Percentiles rank a stretch among this genome's conserved stretches.
phyloP scores from a whole-genome alignment of 2,888 invertebrate species.

The Seira ritae region DNA sequence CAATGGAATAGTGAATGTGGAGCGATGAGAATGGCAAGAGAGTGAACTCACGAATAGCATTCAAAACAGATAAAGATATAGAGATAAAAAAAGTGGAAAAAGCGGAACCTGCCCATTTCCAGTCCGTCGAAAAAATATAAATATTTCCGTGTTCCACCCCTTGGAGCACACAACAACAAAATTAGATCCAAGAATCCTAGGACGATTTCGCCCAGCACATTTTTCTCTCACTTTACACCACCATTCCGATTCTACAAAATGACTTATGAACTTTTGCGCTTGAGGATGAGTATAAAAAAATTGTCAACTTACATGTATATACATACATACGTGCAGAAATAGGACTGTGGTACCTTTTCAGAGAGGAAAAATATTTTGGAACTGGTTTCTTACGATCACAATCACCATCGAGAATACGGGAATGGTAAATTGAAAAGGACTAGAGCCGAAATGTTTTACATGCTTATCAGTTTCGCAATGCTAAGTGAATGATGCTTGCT shows the following conservation, averaged over 20 bases:
- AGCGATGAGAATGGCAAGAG: background rate
- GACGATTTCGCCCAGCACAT: background rate
- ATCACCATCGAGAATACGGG: no score
- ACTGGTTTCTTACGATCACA: no score
- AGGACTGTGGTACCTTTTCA: no score
- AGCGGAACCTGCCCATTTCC: slow-evolving; percentile 33
- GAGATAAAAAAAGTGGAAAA: background rate
- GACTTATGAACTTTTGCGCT: background rate
- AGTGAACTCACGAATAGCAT: background rate
- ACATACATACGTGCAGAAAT: no score
- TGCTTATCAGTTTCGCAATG: background rate
- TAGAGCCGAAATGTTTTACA: background rate
- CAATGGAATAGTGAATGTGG: no score
- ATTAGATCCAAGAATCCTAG: background rate
- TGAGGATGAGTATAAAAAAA: no score
- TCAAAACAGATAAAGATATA: background rate
- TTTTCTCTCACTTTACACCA: background rate
- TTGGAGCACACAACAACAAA: slow-evolving; percentile 11
- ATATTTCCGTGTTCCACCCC: background rate
- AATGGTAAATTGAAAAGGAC: background rate
- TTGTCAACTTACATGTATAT: background rate
- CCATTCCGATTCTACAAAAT: background rate
- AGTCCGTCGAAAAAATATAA: slow-evolving; percentile 26
- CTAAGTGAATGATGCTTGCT: background rate
- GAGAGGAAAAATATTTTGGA: no score